phyloP scores from a whole-genome alignment of 1,140 invertebrate genomes.

The Brachionus koreanus region DNA sequence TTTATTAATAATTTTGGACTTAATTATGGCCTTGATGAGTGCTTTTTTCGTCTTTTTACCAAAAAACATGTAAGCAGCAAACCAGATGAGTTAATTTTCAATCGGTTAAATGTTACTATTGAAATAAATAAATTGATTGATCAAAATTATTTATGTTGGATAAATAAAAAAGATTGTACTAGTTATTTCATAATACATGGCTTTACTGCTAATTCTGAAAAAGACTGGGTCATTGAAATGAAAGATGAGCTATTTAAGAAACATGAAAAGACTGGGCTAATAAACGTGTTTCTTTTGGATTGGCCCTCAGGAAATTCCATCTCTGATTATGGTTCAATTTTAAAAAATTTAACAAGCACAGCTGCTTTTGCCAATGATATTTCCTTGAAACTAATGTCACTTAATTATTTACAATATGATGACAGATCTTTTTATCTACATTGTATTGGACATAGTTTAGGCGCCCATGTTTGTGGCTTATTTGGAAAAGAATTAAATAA shows the following conservation, averaged over 20 bases:
- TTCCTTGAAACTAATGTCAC: neutral
- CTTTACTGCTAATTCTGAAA: neutral
- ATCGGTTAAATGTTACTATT: neutral
- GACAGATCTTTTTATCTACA: neutral
- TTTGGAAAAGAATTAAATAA: neutral
- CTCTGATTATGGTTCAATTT: neutral
- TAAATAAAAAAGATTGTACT: neutral
- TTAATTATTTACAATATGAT: neutral
- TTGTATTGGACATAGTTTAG: constrained; percentile 40
- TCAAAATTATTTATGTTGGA: neutral
- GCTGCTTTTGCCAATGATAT: too few species aligned
- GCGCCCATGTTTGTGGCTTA: constrained; percentile 16
- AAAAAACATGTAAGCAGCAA: too few species aligned
- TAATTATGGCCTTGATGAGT: too few species aligned
- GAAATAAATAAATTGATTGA: neutral
- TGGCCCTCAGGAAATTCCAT: neutral
- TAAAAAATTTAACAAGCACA: neutral
- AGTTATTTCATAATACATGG: neutral
- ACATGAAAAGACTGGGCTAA: neutral
- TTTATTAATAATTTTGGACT: too few species aligned
- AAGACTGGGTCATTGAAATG: neutral
- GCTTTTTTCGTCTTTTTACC: too few species aligned
- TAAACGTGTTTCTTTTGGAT: neutral
- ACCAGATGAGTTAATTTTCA: too few species aligned
- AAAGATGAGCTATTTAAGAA: neutral